A percentile compares a stretch with the other conserved stretches of the same genome.
These are phyloP conservation scores for Lagocephalus sceleratus DNA, from an alignment of 2,797 vertebrate species.

Conservation along the genomic window DNA sequence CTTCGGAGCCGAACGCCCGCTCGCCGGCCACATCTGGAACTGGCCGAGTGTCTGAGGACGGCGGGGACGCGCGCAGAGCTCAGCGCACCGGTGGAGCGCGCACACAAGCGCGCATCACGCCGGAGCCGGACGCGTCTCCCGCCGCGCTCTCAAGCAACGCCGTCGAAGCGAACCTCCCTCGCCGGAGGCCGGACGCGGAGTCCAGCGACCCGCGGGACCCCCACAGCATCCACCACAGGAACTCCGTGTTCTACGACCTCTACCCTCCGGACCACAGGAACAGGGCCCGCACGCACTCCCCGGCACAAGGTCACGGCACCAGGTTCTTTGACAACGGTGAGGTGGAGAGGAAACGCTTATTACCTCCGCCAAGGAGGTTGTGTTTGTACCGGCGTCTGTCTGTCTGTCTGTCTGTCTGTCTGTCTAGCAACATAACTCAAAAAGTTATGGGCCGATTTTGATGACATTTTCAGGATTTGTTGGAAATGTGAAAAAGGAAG, in stretches of 20 bases:
- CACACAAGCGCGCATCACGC: constrained; percentile 12
- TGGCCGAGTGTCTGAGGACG: constrained; percentile 2
- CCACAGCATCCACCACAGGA: constrained; percentile 62
- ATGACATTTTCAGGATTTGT: no score
- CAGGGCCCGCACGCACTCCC: constrained; percentile 38
- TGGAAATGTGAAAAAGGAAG: no score
- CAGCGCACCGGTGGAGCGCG: constrained; percentile 22
- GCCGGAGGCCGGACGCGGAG: constrained; percentile 14
- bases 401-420: no score
- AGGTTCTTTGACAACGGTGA: constrained; percentile 78
- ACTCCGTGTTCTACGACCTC: constrained; percentile 72
- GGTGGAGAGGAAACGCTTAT: constrained; percentile 3
- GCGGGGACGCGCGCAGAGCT: not conserved
- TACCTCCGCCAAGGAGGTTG: no score
- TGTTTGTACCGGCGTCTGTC: no score
- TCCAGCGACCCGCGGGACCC: constrained; percentile 54
- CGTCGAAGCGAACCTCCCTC: constrained; percentile 44
- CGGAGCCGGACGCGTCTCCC: constrained; percentile 13
- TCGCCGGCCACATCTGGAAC: constrained; percentile 10
- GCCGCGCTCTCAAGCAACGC: constrained; percentile 40
- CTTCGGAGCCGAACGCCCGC: not conserved
- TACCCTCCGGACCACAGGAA: constrained; percentile 57
- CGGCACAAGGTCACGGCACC: constrained; percentile 66
- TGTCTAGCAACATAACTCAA: no score
- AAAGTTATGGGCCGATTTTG: no score